A percentile compares a stretch with the other conserved stretches of the same genome.
These are phyloP conservation scores for Drosophila melanica DNA, from an alignment of 1,140 invertebrate genomes.

Conservation along the genomic window DNA sequence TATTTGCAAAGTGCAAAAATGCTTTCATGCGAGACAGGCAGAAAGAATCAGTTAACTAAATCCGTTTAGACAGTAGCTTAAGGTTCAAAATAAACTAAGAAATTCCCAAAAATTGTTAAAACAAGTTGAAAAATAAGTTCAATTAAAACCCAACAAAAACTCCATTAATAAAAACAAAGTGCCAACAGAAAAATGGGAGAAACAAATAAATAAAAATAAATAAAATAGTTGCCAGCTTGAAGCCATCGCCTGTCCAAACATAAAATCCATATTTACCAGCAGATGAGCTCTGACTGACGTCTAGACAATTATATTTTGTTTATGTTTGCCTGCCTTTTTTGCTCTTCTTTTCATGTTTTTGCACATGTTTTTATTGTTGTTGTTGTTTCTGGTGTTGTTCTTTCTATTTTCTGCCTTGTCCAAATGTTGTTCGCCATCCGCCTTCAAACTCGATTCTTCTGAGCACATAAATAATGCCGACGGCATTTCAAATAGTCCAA, in stretches of 20 bases:
- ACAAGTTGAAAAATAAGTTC: no score
- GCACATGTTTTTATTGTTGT: constrained; percentile 2
- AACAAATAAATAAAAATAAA: not conserved
- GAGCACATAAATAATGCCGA: constrained; percentile 14
- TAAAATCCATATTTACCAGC: constrained; percentile 2
- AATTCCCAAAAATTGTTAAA: no score
- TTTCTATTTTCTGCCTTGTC: constrained; percentile 1
- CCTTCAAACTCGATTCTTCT: constrained; percentile 5
- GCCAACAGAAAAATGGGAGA: not conserved
- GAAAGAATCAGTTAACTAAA: no score
- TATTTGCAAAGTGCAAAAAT: no score
- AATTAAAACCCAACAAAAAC: no score
- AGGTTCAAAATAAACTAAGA: no score
- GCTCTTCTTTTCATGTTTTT: not conserved
- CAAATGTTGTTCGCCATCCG: constrained; percentile 14
- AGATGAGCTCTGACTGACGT: not conserved
- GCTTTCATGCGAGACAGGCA: no score
- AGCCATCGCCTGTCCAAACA: not conserved
- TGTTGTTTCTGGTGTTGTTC: constrained; percentile 1
- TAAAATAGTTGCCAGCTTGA: not conserved
- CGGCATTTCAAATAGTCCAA: constrained; percentile 14
- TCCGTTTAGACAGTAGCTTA: no score
- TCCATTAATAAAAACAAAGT: no score
- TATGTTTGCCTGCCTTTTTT: not conserved
- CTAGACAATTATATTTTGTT: constrained; percentile 28